Base-by-base conservation (phyloP, 2,888 invertebrate genomes). In the Anticlea derivata region DNA sequence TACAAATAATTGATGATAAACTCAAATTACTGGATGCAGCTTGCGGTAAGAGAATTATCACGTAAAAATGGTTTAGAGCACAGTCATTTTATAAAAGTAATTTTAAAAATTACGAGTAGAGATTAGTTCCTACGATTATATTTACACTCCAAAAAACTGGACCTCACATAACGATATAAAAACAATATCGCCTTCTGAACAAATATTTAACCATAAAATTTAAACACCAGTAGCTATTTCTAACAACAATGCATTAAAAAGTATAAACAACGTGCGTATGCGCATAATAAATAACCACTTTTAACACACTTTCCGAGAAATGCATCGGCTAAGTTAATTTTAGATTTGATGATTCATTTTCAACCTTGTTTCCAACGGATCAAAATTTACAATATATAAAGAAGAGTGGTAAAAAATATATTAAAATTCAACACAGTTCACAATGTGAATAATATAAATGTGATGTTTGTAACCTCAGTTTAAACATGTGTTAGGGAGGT, bases 181-280 rank as follows among this genome's bases (percentile, higher is more conserved):
- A 70, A 68, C 66, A 67, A 75, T n/a, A 68, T 68, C 68, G 63
- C 63, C 64, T 51, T 58, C 67, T 63, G 75, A 75, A 79, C 77
- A 77, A 77, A 73, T 74, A 74, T 77, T 75, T 73, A 64, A 68
- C 65, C 61, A 68, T 71, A 65, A 66, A 70, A 73, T 66, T 71
- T 66, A 75, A 78, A 76, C 71, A 76, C 78, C 74, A 74, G 80
- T 78, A 78, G 79, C 80, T 58, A 66, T 65, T 65, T 66, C 66
- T 68, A 71, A 68, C 68, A 78, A 78, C 76, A 74, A 76, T 78
- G 67, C 69, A 72, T 72, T 75, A 67, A 69, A 76, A 74, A 73
- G 68, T 74, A 74, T 76, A 78, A 79, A 79, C 76, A 73, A 1
- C 60, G 61, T 65, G 62, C 67, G 63, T 63, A 65, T 65, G 66